Percentiles rank a stretch among this genome's conserved stretches.
phyloP scores from a whole-genome alignment of 2,888 invertebrate genomes.

The Chrysodeixis includens region DNA sequence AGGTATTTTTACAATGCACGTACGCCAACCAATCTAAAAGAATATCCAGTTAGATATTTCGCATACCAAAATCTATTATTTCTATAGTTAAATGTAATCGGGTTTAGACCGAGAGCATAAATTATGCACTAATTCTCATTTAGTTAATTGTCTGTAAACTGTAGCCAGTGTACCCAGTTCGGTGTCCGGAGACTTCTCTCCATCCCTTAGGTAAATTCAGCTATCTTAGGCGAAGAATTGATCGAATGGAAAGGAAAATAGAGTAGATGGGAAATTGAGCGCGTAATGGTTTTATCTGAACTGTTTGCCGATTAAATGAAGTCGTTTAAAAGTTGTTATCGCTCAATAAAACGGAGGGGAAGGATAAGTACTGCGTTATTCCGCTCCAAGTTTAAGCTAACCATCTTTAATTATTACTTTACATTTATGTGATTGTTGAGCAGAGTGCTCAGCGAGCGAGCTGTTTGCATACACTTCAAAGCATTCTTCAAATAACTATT shows the following conservation, averaged over 20 bases:
- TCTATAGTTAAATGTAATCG: no score
- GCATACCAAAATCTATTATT: no score
- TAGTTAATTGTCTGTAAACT: neutral
- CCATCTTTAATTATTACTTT: constrained; percentile 5
- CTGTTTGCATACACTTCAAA: neutral
- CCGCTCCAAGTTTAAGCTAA: neutral
- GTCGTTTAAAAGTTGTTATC: constrained; percentile 50
- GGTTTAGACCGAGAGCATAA: neutral
- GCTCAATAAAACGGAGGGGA: constrained; percentile 23
- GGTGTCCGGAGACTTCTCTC: neutral
- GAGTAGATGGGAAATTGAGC: constrained; percentile 44
- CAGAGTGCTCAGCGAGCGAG: neutral
- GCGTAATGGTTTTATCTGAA: constrained; percentile 45
- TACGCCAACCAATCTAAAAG: no score
- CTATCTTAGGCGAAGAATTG: constrained; percentile 14
- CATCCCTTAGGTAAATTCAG: neutral
- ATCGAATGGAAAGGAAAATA: constrained; percentile 35
- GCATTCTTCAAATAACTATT: no score
- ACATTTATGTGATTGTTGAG: constrained; percentile 1
- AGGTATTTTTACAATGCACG: no score
- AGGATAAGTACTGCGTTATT: constrained; percentile 6
- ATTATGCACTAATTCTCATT: neutral
- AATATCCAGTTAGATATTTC: no score
- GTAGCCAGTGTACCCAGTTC: neutral
- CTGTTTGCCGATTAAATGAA: constrained; percentile 53